These are phyloP conservation scores for Hemicentrotus pulcherrimus DNA, from an alignment of 35 echinoderm and acorn worm genomes.

Conservation along the genomic window DNA sequence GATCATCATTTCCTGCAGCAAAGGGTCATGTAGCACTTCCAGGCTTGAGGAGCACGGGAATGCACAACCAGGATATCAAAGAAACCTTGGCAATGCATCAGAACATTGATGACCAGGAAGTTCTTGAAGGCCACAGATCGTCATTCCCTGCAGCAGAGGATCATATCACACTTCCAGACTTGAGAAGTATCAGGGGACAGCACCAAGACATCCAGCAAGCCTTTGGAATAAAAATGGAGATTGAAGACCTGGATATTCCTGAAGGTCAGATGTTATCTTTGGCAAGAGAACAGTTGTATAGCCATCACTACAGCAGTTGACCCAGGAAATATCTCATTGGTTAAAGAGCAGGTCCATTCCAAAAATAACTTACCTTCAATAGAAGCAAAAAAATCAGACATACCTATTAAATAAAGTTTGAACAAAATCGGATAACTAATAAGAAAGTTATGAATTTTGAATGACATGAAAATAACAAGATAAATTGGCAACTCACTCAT, in stretches of 20 bases:
- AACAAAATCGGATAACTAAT: too few relatives aligned
- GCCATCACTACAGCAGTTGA: not conserved
- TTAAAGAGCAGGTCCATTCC: too few relatives aligned
- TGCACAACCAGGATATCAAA: too few relatives aligned
- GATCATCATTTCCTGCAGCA: not conserved
- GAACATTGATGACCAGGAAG: too few relatives aligned
- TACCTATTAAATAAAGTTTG: too few relatives aligned
- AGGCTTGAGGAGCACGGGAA: not conserved
- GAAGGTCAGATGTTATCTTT: not conserved
- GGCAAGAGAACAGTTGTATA: not conserved
- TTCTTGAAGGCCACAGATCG: not conserved
- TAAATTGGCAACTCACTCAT: too few relatives aligned
- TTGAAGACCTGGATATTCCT: not conserved
- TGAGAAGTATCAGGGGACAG: not conserved
- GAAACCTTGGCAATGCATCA: too few relatives aligned
- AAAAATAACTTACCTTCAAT: too few relatives aligned
- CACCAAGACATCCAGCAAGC: not conserved
- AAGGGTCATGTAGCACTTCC: not conserved
- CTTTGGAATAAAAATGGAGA: not conserved
- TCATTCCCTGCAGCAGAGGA: not conserved
- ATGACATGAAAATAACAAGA: too few relatives aligned
- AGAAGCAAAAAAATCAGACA: too few relatives aligned
- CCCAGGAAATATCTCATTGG: not conserved
- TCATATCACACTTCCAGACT: not conserved
- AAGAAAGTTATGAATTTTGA: too few relatives aligned